A percentile compares a stretch with the other conserved stretches of the same genome.
phyloP scores from a whole-genome alignment of 2,113 vertebrate species.

The Terrapene triunguis region DNA sequence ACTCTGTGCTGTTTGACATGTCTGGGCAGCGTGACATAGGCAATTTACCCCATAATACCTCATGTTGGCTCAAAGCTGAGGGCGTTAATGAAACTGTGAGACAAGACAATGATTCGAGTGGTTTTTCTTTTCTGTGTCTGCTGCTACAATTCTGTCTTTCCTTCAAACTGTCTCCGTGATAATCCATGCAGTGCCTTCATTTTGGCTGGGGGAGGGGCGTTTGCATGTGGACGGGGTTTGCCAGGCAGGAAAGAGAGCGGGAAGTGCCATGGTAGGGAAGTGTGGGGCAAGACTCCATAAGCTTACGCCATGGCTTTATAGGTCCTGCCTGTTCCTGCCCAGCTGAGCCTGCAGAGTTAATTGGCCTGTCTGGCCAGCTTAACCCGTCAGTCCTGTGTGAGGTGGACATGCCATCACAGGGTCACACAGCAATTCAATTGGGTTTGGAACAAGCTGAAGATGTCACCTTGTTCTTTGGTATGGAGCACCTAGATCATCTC shows the following conservation, averaged over 20 bases:
- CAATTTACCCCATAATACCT: background rate
- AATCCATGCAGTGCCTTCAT: background rate
- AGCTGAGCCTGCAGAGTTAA: background rate
- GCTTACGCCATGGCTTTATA: background rate
- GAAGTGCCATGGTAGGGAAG: background rate
- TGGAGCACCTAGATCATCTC: background rate
- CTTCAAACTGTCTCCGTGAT: background rate
- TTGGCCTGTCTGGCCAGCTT: background rate
- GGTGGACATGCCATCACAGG: too few species aligned
- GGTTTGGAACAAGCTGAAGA: background rate
- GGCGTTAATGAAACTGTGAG: background rate
- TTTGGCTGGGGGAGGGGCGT: background rate
- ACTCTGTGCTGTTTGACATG: background rate
- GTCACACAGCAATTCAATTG: background rate
- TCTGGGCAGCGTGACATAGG: background rate
- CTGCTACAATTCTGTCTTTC: background rate
- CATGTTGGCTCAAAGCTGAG: background rate
- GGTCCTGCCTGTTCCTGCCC: background rate
- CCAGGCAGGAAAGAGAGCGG: background rate
- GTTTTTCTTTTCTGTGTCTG: background rate
- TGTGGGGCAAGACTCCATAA: background rate
- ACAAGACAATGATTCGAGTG: background rate
- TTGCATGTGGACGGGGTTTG: too few species aligned
- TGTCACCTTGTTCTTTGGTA: background rate
- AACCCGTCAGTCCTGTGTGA: background rate